Evolutionary conservation across 2,888 invertebrate species (phyloP).

Genomic region (Polydrusus tereticollis): DNA sequence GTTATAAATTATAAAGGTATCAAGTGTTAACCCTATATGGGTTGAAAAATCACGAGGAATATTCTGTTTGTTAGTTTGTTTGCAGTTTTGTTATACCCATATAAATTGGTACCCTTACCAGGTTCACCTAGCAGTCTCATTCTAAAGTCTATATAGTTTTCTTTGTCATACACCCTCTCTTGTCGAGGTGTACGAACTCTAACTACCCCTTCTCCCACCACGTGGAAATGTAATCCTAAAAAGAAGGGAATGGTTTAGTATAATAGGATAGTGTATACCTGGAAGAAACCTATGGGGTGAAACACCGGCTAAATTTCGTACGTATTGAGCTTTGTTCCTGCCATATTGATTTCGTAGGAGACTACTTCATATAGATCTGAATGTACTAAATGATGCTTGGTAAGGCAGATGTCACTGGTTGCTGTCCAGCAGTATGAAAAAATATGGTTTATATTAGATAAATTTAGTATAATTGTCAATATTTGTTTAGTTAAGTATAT

Average conservation of each 20-base stretch:
- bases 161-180: conserved; percentile 89
- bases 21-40: not conserved
- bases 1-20: not conserved
- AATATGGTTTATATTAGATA: too few relatives aligned
- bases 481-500: not conserved
- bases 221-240: conserved; percentile 91
- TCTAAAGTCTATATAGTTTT: conserved; percentile 95
- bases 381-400: not conserved
- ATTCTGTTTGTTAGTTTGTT: too few relatives aligned
- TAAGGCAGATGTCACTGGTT: not conserved
- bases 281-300: too few relatives aligned
- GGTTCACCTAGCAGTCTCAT: conserved; percentile 93
- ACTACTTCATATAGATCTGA: not conserved
- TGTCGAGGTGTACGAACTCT: conserved; percentile 85
- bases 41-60: too few relatives aligned
- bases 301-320: too few relatives aligned
- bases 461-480: not conserved
- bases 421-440: too few relatives aligned
- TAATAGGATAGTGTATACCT: too few relatives aligned
- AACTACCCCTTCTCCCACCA: conserved; percentile 95
- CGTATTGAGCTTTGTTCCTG: not conserved
- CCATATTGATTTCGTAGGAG: not conserved
- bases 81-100: too few relatives aligned
- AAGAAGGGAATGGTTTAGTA: too few relatives aligned
- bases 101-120: conserved; percentile 66